Evolutionary conservation across 2,797 vertebrate genomes (phyloP).

Genomic region (Sebastes matsubarae): DNA sequence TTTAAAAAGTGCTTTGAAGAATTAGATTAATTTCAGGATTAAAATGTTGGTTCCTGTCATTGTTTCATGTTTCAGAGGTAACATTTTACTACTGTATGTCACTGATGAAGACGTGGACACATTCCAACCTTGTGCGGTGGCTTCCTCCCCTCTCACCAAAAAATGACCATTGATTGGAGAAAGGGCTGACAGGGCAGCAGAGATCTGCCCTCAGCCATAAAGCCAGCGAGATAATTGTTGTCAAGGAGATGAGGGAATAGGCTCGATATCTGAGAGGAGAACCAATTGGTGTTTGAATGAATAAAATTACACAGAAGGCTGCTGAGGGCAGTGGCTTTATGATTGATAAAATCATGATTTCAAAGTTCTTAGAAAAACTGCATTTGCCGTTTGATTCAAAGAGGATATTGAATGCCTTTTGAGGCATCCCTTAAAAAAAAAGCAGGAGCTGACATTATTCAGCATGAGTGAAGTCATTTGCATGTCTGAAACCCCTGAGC

Average conservation of each 20-base stretch:
- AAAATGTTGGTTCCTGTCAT: neutral
- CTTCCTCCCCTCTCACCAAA: slow-evolving; percentile 30
- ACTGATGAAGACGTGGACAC: slow-evolving; percentile 16
- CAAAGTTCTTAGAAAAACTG: slow-evolving; percentile 12
- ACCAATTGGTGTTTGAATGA: slow-evolving; percentile 40
- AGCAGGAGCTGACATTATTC: slow-evolving; percentile 34
- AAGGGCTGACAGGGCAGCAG: slow-evolving; percentile 55
- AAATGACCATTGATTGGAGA: slow-evolving; percentile 52
- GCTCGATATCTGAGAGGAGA: slow-evolving; percentile 45
- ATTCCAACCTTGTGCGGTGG: slow-evolving; percentile 30
- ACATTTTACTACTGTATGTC: neutral
- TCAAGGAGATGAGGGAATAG: slow-evolving; percentile 55
- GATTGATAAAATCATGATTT: slow-evolving; percentile 41
- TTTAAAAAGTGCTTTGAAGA: neutral
- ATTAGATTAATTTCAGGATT: neutral
- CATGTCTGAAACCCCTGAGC: slow-evolving; percentile 27
- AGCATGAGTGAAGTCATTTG: slow-evolving; percentile 19
- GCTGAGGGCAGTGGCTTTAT: slow-evolving; percentile 29
- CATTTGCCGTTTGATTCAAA: slow-evolving; percentile 35
- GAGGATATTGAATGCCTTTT: slow-evolving; percentile 19
- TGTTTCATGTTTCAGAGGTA: neutral
- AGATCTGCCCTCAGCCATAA: slow-evolving; percentile 42
- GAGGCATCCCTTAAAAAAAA: slow-evolving; percentile 13
- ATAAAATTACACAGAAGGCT: slow-evolving; percentile 30
- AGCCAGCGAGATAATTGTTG: slow-evolving; percentile 63